Evolutionary conservation across 2,113 vertebrate genomes (phyloP), one percentile per base, ranked within the genome.

Genomic region (Bostrychus sinensis): DNA sequence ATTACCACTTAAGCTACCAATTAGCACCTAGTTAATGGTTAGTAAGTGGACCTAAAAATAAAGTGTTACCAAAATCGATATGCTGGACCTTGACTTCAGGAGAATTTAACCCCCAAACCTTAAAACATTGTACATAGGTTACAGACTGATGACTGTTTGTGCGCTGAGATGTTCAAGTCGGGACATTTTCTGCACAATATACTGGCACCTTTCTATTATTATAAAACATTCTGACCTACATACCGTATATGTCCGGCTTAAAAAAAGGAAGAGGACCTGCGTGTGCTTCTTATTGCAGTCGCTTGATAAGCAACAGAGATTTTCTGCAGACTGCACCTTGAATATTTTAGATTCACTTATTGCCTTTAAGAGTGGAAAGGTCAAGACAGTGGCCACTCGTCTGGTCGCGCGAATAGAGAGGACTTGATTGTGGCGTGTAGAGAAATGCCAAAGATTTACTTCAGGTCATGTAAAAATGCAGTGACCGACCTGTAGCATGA

Each of bases 381-480:
- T 32, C 30, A 32, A 32, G 30, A 32, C 5, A 32, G 30, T 32
- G 30, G 30, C n/a, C n/a, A n/a, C n/a, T n/a, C n/a, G n/a, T n/a
- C n/a, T n/a, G n/a, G n/a, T n/a, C n/a, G n/a, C n/a, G n/a, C n/a
- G n/a, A n/a, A n/a, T n/a, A n/a, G n/a, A n/a, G n/a, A n/a, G n/a
- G n/a, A n/a, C n/a, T n/a, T n/a, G n/a, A n/a, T n/a, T n/a, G n/a
- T n/a, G n/a, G n/a, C n/a, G 19, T 17, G 16, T 11, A 17, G 7
- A 30, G 50, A 30, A 53, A 53, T 53, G 26, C 50, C 50, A 55
- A 55, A 55, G 30, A 20, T 55, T 19, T 30, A 28, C 16, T 53
- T 53, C 16, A 30, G 25, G 14, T 26, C 16, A 17, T 9, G n/a
- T 32, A 32, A 32, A 32, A 32, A 32, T 32, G 30, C 37, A 39